A percentile compares a stretch with the other conserved stretches of the same genome.
These are phyloP conservation scores for Brassicogethes aeneus DNA, from an alignment of 2,888 invertebrate species.

Conservation along the genomic window DNA sequence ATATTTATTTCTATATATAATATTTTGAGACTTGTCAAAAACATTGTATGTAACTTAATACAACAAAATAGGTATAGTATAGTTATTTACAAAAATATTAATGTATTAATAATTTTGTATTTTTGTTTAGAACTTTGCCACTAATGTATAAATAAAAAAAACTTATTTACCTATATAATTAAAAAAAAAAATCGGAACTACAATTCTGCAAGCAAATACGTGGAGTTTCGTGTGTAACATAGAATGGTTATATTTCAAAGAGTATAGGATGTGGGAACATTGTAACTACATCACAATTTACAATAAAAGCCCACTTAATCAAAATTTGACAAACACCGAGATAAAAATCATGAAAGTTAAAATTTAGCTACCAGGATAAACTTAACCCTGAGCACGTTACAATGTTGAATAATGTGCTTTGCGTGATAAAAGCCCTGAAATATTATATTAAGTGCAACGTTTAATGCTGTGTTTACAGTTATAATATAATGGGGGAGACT, in stretches of 20 bases:
- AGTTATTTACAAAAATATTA: too few species aligned
- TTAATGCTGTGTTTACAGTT: not conserved
- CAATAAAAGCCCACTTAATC: not conserved
- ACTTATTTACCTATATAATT: too few species aligned
- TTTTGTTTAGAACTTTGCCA: too few species aligned
- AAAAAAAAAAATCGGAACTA: too few species aligned
- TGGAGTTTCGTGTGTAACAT: not conserved
- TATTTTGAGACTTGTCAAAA: too few species aligned
- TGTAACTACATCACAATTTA: conserved; percentile 1
- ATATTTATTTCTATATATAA: too few species aligned
- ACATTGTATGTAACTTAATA: too few species aligned
- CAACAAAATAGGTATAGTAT: too few species aligned
- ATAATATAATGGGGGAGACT: too few species aligned
- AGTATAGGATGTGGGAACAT: not conserved
- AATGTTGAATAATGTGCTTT: not conserved
- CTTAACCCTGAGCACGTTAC: not conserved
- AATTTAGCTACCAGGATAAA: not conserved
- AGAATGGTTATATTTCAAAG: not conserved
- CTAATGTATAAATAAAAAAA: too few species aligned
- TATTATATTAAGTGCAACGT: not conserved
- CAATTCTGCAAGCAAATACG: not conserved
- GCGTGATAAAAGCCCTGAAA: not conserved
- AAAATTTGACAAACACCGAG: not conserved
- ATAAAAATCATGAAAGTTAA: not conserved
- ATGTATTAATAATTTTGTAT: too few species aligned